Conservation (phyloP, 2,113 vertebrate genomes). For the Xyrauchen texanus region DNA sequence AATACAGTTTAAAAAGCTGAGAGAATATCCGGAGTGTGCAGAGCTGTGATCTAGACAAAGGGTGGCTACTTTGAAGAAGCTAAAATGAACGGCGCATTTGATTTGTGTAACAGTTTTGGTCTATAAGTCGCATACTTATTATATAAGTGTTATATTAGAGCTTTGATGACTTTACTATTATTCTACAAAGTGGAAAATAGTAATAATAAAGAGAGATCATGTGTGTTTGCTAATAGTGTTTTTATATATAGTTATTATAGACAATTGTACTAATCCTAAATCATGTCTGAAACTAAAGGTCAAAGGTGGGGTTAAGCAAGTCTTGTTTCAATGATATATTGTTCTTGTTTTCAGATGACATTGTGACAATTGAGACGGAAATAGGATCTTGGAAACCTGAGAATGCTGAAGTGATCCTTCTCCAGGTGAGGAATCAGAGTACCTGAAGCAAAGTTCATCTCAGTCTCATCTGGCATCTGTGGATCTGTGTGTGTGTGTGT, state of each 20-base stretch:
- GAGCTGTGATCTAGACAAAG: too few species aligned
- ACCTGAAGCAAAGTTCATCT: conserved; percentile 54
- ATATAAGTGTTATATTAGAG: too few species aligned
- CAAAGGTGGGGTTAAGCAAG: conserved; percentile 32
- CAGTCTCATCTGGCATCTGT: conserved; percentile 34
- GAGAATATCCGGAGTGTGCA: too few species aligned
- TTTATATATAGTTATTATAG: too few species aligned
- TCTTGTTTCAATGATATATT: conserved; percentile 71
- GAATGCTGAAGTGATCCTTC: conserved; percentile 64
- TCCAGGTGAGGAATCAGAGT: conserved; percentile 55
- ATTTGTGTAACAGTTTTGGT: too few species aligned
- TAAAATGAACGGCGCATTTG: too few species aligned
- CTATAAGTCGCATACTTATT: too few species aligned
- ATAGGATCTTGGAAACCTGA: conserved; percentile 78
- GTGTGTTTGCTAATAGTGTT: background rate
- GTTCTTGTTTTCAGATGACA: conserved; percentile 44
- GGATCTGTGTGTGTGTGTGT: conserved; percentile 31
- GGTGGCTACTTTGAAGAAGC: too few species aligned
- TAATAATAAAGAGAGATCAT: background rate
- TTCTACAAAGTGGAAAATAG: too few species aligned
- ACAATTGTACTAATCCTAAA: conserved; percentile 33
- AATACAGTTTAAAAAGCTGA: too few species aligned
- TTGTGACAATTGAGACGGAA: conserved; percentile 77
- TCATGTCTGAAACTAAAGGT: conserved; percentile 37
- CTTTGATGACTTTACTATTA: too few species aligned